phyloP scores from a whole-genome alignment of 2,888 invertebrate species.

The Aricia artaxerxes region DNA sequence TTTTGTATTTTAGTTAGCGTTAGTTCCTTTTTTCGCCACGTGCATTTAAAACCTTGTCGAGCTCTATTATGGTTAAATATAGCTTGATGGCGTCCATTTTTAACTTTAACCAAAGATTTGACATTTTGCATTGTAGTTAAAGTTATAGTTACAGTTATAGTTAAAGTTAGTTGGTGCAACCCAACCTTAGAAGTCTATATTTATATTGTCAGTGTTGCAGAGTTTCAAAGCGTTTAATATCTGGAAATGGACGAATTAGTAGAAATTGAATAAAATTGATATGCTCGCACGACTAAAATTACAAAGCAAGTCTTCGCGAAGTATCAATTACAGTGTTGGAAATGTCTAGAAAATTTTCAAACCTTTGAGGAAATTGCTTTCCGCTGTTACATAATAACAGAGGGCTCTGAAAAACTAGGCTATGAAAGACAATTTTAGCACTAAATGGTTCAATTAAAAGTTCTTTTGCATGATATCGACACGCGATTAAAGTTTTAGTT shows the following conservation, averaged over 20 bases:
- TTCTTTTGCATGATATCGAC: neutral
- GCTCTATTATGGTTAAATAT: too few species aligned
- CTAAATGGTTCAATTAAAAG: neutral
- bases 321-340: conserved; percentile 30
- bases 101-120: too few species aligned
- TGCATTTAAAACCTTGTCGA: too few species aligned
- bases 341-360: conserved; percentile 26
- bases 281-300: conserved; percentile 14
- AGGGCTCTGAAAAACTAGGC: neutral
- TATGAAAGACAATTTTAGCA: neutral
- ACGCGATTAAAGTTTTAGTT: neutral
- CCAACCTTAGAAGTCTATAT: too few species aligned
- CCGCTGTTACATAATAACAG: conserved; percentile 12
- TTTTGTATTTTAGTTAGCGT: too few species aligned
- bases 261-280: conserved; percentile 1
- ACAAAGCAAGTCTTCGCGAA: neutral
- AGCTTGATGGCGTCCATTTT: too few species aligned
- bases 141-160: too few species aligned
- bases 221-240: neutral
- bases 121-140: too few species aligned
- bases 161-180: too few species aligned
- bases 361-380: conserved; percentile 26
- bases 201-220: too few species aligned
- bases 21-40: too few species aligned
- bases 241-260: neutral